Conservation (phyloP, 23 tunicate genomes). For the Trididemnum nubilum region DNA sequence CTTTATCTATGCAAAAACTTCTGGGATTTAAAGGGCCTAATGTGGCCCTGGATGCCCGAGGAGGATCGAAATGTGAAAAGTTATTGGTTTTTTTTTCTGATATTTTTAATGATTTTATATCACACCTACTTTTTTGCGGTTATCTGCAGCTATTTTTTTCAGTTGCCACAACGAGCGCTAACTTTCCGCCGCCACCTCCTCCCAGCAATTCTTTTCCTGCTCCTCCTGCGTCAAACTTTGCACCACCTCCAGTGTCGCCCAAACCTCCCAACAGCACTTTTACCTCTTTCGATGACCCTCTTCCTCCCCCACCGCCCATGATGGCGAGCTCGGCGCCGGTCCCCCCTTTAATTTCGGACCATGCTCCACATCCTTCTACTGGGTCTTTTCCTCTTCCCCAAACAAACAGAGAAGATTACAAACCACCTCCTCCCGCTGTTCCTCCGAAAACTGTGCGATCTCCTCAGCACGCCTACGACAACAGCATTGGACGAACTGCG, state of each 20-base stretch:
- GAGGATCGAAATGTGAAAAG: too few species aligned
- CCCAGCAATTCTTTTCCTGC: background rate
- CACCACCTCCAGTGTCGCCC: background rate
- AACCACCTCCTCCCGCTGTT: constrained; percentile 13
- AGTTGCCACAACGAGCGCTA: background rate
- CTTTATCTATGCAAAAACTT: too few species aligned
- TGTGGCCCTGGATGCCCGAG: too few species aligned
- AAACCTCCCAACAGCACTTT: constrained; percentile 3
- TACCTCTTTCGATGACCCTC: constrained; percentile 17
- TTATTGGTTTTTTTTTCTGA: too few species aligned
- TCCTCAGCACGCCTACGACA: background rate
- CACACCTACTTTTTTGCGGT: too few species aligned
- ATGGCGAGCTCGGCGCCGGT: background rate
- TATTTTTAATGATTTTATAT: too few species aligned
- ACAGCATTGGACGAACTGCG: background rate
- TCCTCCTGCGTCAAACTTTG: background rate
- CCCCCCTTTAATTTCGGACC: background rate
- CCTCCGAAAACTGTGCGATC: background rate
- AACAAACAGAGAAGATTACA: background rate
- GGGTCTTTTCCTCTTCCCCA: background rate
- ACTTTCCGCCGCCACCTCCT: constrained; percentile 21
- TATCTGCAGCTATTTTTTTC: too few species aligned
- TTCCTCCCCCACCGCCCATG: constrained; percentile 28
- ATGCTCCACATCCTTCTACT: background rate
- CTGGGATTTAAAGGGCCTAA: too few species aligned